Evolutionary conservation across 2,888 invertebrate species (phyloP).

Genomic region (Lepidonotus clava): DNA sequence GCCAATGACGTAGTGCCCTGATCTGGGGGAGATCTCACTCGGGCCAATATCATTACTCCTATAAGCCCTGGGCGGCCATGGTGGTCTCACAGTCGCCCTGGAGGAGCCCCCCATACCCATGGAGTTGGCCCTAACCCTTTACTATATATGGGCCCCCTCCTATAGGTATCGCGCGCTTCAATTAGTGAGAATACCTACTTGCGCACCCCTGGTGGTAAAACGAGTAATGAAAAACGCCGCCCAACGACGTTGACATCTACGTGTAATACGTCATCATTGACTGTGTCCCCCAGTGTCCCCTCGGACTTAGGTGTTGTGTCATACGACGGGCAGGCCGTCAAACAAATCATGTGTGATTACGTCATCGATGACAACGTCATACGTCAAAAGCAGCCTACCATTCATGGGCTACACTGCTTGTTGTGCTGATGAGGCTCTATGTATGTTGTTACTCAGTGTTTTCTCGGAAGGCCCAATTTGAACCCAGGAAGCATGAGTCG

Average conservation of each 20-base stretch:
- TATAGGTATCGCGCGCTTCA: too few species aligned
- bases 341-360: neutral
- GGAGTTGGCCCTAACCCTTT: neutral
- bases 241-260: neutral
- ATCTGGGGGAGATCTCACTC: neutral
- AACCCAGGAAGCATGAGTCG: neutral
- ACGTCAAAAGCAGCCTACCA: slow-evolving; percentile 9
- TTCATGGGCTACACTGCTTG: neutral
- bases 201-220: neutral
- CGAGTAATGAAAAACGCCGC: neutral
- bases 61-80: slow-evolving; percentile 10
- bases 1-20: neutral
- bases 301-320: neutral
- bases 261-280: slow-evolving; percentile 5
- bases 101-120: neutral
- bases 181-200: neutral
- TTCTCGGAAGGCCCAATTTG: neutral
- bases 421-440: neutral
- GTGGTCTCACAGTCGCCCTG: too few species aligned
- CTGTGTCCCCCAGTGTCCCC: neutral
- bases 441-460: neutral
- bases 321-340: neutral
- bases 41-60: slow-evolving; percentile 30
- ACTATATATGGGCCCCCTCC: too few species aligned
- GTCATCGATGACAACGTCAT: neutral